These are phyloP conservation scores for Lucilia cuprina DNA, from an alignment of 1,140 invertebrate genomes.

Conservation along the genomic window DNA sequence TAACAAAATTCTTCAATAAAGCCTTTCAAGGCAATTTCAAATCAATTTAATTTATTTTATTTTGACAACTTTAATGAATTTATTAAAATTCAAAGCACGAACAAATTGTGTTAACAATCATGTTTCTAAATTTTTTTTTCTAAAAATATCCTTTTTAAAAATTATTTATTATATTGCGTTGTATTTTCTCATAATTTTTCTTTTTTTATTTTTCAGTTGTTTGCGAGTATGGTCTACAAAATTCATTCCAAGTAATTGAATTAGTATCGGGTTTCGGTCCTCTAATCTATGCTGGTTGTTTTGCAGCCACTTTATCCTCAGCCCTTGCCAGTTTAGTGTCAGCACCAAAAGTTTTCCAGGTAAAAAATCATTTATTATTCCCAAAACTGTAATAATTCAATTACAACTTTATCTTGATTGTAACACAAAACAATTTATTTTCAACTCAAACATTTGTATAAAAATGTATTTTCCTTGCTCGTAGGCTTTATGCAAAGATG, in stretches of 20 bases:
- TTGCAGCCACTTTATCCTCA: constrained; percentile 94
- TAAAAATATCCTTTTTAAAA: not conserved
- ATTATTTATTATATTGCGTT: not conserved
- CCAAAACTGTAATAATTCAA: not conserved
- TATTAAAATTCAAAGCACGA: not conserved
- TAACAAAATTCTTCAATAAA: too few relatives aligned
- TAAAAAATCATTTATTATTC: constrained; percentile 42
- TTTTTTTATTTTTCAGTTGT: constrained; percentile 38
- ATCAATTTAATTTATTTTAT: not conserved
- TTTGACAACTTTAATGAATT: not conserved
- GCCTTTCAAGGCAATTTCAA: too few relatives aligned
- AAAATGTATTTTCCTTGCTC: not conserved
- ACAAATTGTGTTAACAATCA: too few relatives aligned
- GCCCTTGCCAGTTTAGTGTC: constrained; percentile 94
- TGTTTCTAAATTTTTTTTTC: too few relatives aligned
- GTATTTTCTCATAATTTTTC: not conserved
- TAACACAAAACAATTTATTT: not conserved
- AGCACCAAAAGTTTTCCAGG: constrained; percentile 92
- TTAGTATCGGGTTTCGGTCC: constrained; percentile 88
- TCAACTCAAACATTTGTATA: not conserved
- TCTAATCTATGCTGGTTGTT: constrained; percentile 94
- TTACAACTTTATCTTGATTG: not conserved
- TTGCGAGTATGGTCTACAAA: constrained; percentile 79
- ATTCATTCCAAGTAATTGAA: constrained; percentile 81
- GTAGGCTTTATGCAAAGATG: constrained; percentile 91